Base-by-base conservation (phyloP, 1,140 invertebrate genomes). In the Plodia interpunctella region DNA sequence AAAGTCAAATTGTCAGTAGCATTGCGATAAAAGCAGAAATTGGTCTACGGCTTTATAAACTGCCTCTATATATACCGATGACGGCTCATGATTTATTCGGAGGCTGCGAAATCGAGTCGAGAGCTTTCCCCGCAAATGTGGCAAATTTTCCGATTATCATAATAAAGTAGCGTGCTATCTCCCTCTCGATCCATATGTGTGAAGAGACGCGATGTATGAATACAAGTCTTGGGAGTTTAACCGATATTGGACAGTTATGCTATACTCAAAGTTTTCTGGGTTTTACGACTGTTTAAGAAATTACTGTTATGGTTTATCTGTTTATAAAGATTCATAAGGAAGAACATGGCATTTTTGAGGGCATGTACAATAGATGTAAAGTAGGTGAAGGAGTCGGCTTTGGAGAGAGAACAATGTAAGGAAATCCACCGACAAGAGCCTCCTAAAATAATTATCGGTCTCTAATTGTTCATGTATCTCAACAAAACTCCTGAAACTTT, bases 141-240 rank as follows among this genome's bases (percentile, higher is more conserved):
- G 70, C 63, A 68, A 73, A 80, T 78, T 70, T 72, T 72, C 69
- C 73, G 71, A 78, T 80, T 80, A 78, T 78, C 75, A 80, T 80
- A 80, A 76, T 78, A 72, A 80, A 80, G 75, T 74, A 77, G 72
- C 32, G 17, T 44, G 11, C 56, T 55, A 38, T 76, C 70, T 38
- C 61, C 63, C 60, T 71, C 55, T 28, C 38, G 17, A 44, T 0
- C 17, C 11, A 10, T 15, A 53, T 9, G 19, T n/a, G 55, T 49
- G 25, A 17, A 30, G 32, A 50, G 57, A 6, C 2, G 55, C 21
- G 32, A 17, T 15, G 15, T 44, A 15, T 44, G 1, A 44, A 32
- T 32, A 32, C 11, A 11, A 8, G 10, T 44, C 13, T 44, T 15
- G 15, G n/a, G 10, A 44, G 30, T 32, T 32, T 35, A 13, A 9